These are phyloP conservation scores for Threskiornis aethiopicus DNA, from an alignment of 2,797 vertebrate genomes.

Conservation along the genomic window DNA sequence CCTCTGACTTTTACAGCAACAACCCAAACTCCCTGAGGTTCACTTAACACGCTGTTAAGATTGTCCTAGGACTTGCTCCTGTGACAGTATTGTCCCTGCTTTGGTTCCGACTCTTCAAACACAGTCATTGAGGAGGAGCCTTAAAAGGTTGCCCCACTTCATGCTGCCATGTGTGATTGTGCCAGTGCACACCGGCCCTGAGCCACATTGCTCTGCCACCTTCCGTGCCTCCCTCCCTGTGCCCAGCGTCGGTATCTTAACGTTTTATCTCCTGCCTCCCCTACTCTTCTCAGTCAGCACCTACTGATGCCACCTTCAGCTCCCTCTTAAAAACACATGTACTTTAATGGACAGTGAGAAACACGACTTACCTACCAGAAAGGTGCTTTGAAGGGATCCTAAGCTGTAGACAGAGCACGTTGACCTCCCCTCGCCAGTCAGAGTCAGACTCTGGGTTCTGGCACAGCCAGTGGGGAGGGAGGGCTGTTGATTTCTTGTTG, in stretches of 20 bases:
- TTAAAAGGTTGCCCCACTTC: background rate
- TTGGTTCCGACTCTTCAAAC: background rate
- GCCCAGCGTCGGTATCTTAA: background rate
- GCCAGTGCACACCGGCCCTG: background rate
- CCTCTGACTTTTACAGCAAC: background rate
- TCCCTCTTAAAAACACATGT: background rate
- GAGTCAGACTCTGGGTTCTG: background rate
- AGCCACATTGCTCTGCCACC: background rate
- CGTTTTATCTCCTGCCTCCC: background rate
- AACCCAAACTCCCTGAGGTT: background rate
- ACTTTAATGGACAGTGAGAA: background rate
- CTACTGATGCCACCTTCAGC: background rate
- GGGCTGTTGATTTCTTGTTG: background rate
- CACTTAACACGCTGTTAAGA: background rate
- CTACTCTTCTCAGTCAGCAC: background rate
- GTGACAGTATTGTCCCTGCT: background rate
- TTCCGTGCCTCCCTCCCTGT: background rate
- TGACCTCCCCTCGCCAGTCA: background rate
- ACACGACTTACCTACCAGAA: background rate
- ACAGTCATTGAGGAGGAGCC: background rate
- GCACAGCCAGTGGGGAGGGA: background rate
- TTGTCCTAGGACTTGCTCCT: background rate
- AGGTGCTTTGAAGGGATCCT: background rate
- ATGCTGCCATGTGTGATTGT: background rate
- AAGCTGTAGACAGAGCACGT: background rate